Evolutionary conservation across 2,113 vertebrate genomes (phyloP).

Genomic region (Conger conger): DNA sequence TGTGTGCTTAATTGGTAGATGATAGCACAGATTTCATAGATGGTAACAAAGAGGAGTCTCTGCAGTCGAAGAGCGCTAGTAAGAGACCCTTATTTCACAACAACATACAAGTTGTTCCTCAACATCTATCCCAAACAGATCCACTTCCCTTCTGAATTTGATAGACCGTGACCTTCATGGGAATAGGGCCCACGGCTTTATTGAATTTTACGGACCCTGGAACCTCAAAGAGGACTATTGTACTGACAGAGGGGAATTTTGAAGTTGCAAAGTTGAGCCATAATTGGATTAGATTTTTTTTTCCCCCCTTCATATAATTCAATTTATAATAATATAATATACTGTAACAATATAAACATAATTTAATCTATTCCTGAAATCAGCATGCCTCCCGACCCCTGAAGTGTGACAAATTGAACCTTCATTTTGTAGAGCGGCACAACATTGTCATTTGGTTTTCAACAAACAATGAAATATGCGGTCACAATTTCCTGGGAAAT

Average conservation of each 20-base stretch:
- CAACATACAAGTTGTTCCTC: neutral
- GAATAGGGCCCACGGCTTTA: neutral
- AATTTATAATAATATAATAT: conserved; percentile 12
- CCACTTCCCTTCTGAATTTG: neutral
- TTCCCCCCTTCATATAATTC: conserved; percentile 13
- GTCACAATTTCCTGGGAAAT: neutral
- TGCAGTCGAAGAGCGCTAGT: neutral
- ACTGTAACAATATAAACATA: conserved; percentile 12
- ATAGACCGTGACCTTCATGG: neutral
- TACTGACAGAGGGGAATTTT: neutral
- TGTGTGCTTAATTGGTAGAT: neutral
- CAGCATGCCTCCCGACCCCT: neutral
- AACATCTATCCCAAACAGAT: neutral
- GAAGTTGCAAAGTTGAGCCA: neutral
- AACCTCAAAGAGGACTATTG: conserved; percentile 8
- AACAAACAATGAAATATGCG: neutral
- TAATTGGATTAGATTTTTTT: conserved; percentile 3
- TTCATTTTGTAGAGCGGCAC: neutral
- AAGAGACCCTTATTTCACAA: neutral
- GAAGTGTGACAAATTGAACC: neutral
- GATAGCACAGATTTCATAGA: neutral
- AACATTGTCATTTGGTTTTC: neutral
- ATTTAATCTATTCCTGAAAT: conserved; percentile 12
- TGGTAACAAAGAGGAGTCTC: neutral
- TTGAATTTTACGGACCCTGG: neutral